Evolutionary conservation across 2,797 vertebrate species (phyloP).

Genomic region (Gorsachius magnificus): DNA sequence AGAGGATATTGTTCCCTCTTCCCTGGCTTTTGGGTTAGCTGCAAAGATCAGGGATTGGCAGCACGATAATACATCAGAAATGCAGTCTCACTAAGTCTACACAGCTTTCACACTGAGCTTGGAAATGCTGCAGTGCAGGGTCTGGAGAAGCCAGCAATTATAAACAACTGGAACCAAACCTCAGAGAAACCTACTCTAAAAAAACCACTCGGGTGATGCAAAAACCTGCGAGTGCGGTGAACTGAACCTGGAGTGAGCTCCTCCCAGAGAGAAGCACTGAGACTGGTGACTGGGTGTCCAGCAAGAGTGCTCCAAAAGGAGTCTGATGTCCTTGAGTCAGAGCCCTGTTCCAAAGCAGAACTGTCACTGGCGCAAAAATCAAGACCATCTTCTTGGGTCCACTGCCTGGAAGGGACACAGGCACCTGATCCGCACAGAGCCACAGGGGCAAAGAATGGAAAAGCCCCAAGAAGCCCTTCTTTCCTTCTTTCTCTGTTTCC

Average conservation of each 20-base stretch:
- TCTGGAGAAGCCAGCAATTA: not conserved
- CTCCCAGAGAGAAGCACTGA: not conserved
- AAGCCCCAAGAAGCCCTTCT: not conserved
- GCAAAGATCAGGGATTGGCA: slow-evolving; percentile 16
- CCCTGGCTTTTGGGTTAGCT: not conserved
- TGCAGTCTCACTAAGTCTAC: not conserved
- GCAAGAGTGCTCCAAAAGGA: not conserved
- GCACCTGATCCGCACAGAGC: not conserved
- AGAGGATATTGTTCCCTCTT: not conserved
- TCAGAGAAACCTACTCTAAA: not conserved
- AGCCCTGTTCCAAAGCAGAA: not conserved
- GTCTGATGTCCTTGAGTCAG: not conserved
- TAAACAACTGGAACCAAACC: not conserved
- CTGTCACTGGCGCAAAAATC: not conserved
- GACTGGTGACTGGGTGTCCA: not conserved
- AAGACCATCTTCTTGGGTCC: not conserved
- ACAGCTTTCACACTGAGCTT: not conserved
- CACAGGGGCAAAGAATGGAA: not conserved
- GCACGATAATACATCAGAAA: not conserved
- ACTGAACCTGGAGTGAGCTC: not conserved
- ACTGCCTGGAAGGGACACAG: not conserved
- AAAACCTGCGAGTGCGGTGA: not conserved
- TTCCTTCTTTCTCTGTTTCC: not conserved
- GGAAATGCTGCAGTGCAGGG: slow-evolving; percentile 62
- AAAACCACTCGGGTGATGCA: not conserved